A percentile compares a stretch with the other conserved stretches of the same genome.
phyloP scores from a whole-genome alignment of 2,797 vertebrate genomes.

The Crypturellus tataupa region DNA sequence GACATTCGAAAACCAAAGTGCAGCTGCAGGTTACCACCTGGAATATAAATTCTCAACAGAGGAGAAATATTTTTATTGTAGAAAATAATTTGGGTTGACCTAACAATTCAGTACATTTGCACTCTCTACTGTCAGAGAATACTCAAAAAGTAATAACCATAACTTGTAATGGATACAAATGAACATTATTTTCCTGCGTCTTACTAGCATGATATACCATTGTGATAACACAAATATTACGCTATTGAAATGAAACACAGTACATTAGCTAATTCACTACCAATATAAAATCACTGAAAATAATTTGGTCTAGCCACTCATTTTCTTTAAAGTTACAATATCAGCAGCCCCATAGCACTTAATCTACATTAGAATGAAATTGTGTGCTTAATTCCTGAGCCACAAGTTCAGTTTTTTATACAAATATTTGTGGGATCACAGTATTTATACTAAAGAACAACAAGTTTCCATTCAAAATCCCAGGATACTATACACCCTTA shows the following conservation, averaged over 20 bases:
- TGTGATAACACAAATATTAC: not conserved
- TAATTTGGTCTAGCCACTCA: not conserved
- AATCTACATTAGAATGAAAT: not conserved
- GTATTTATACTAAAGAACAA: not conserved
- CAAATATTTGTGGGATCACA: not conserved
- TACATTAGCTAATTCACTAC: not conserved
- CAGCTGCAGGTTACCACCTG: not conserved
- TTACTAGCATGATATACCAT: not conserved
- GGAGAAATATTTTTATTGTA: not conserved
- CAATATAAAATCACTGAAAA: not conserved
- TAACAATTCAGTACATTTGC: not conserved
- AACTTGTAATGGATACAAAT: not conserved
- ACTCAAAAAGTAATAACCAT: not conserved
- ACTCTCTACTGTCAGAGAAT: not conserved
- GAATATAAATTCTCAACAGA: not conserved
- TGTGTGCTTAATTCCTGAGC: not conserved
- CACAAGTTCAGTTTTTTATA: not conserved
- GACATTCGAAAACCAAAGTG: not conserved
- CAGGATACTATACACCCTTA: not conserved
- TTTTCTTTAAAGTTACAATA: not conserved
- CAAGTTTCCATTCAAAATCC: not conserved
- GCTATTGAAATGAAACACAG: not conserved
- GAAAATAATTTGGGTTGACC: not conserved
- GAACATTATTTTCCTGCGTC: not conserved
- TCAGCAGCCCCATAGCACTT: not conserved